phyloP scores from a whole-genome alignment of 2,797 vertebrate species.

The Pogoniulus pusillus region DNA sequence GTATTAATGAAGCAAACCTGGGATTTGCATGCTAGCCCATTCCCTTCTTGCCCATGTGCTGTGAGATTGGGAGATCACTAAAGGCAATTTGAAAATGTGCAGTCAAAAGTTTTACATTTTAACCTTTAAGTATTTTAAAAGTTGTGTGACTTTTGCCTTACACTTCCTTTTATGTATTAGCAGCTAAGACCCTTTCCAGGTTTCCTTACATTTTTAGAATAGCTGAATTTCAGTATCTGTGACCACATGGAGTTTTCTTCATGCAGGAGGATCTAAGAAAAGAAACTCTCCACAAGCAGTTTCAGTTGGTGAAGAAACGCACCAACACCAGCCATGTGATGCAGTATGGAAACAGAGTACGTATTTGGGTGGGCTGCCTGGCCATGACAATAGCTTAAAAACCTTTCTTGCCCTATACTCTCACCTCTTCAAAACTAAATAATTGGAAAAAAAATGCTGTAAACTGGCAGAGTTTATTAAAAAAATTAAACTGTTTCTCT shows the following conservation, averaged over 20 bases:
- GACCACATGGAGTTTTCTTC: background rate
- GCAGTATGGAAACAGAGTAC: constrained; percentile 90
- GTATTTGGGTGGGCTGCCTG: background rate
- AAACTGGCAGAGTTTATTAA: background rate
- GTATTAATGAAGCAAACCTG: background rate
- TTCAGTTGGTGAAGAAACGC: constrained; percentile 87
- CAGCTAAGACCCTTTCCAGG: background rate
- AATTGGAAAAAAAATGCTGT: background rate
- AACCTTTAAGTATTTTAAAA: background rate
- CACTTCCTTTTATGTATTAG: background rate
- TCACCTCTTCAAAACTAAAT: background rate
- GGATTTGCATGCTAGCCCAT: background rate
- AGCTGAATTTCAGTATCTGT: background rate
- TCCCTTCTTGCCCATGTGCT: background rate
- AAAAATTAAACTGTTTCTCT: background rate
- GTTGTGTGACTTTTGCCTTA: background rate
- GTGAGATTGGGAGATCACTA: background rate
- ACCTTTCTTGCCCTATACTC: background rate
- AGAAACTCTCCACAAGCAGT: constrained; percentile 91
- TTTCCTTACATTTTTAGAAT: background rate
- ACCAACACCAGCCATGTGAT: constrained; percentile 97
- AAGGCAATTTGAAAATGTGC: background rate
- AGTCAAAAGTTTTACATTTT: background rate
- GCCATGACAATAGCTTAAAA: background rate
- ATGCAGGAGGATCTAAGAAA: constrained; percentile 89